Evolutionary conservation across 2,113 vertebrate species (phyloP).

Genomic region (Grallaria varia): DNA sequence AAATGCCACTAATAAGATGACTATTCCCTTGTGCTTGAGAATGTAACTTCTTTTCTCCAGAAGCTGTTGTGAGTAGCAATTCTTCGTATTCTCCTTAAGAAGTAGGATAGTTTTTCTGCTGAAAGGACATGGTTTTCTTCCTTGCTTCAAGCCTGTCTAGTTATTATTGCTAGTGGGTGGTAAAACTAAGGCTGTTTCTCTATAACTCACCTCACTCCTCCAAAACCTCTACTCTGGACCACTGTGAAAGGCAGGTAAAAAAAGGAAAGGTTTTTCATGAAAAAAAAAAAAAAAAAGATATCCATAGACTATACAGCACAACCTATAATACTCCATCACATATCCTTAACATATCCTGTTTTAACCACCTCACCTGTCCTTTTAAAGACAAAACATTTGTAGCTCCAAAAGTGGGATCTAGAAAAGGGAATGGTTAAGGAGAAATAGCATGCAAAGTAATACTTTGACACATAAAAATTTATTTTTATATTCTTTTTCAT

Average conservation of each 20-base stretch:
- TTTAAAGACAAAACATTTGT: neutral
- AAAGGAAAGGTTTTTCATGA: neutral
- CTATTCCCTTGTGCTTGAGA: neutral
- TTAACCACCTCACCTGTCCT: neutral
- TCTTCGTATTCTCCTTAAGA: neutral
- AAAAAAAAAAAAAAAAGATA: neutral
- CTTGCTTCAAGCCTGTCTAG: neutral
- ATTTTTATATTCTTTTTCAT: neutral
- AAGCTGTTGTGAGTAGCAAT: neutral
- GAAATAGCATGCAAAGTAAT: neutral
- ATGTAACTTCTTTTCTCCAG: neutral
- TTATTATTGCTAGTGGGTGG: neutral
- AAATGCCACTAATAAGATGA: neutral
- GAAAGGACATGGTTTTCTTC: neutral
- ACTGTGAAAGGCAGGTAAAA: neutral
- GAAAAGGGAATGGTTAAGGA: neutral
- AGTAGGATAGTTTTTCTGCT: neutral
- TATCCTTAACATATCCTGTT: neutral
- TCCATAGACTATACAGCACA: neutral
- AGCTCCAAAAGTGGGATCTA: neutral
- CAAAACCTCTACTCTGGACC: neutral
- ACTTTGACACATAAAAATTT: neutral
- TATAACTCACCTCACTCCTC: neutral
- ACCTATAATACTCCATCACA: neutral
- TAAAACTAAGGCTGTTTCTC: neutral